Base-by-base conservation (phyloP, 2,797 vertebrate species). In the Phalloptychus januarius region DNA sequence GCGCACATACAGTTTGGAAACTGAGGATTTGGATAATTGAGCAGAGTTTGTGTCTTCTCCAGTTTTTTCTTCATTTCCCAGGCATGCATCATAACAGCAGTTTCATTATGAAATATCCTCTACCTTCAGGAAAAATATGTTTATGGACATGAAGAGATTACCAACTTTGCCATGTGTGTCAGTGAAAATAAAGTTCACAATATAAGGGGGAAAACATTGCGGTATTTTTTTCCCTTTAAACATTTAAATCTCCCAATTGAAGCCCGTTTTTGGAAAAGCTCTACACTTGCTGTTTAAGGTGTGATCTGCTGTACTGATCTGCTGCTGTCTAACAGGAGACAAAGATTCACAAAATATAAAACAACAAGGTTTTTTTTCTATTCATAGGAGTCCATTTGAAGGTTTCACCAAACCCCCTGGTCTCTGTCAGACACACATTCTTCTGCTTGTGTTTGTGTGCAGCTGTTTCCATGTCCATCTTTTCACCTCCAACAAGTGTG, bases 321-420 rank as follows among this genome's bases (percentile, higher is more conserved):
- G 88, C 88, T 91, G 86, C 89, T 79, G 83, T 81, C 89, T 94
- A 93, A 88, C 78, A 77, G 86, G 80, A 84, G 46, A 83, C 74
- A 79, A 81, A 87, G 76, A 89, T 71, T 89, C 79, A 89, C 65
- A 69, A 48, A 88, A 72, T 85, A 79, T 81, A 74, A 87, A 76
- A 91, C 75, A 87, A 61, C 25, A 6, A 75, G 15, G 70, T 76
- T 84, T 82, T 86, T 85, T 86, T 85, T 81, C 80, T 93, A 89
- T 93, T 80, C 90, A 92, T 88, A 93, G 75, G 76, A 92, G 90
- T 93, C 90, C 84, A 72, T 86, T 75, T 4, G 67, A 78, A 83
- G 85, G 79, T 78, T 75, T 7, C 36, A 28, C 45, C n/a, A 20
- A 78, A 48, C 71, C 70, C 3, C 76, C 78, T 73, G 69, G 12